Conservation (phyloP, 2,888 invertebrate species). For the Nomada ruficornis region DNA sequence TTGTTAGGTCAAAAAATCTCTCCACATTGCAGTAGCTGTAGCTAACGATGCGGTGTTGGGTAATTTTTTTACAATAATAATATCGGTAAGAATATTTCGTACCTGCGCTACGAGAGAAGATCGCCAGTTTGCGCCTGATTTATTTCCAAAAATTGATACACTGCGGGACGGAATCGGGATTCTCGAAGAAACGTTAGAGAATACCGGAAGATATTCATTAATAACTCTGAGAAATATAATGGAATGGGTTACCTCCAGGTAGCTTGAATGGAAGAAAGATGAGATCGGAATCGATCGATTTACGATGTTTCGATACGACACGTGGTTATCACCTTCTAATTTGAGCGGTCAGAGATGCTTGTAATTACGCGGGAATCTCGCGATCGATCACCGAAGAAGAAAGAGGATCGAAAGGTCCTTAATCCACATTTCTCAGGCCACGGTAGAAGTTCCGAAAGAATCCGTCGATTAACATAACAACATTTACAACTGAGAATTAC, state of each 20-base stretch:
- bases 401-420: constrained; percentile 16
- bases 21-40: no score
- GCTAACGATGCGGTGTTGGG: no score
- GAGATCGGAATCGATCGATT: constrained; percentile 37
- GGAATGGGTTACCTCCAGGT: background rate
- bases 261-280: background rate
- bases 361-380: constrained; percentile 41
- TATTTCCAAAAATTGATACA: background rate
- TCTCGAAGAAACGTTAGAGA: background rate
- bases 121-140: no score
- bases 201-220: background rate
- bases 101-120: no score
- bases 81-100: no score
- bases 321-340: constrained; percentile 48
- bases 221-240: background rate
- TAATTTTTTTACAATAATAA: no score
- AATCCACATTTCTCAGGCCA: constrained; percentile 36
- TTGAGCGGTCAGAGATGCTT: constrained; percentile 31
- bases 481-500: constrained; percentile 42
- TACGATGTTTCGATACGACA: constrained; percentile 25
- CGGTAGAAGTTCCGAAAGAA: constrained; percentile 1
- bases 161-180: background rate
- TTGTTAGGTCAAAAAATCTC: no score
- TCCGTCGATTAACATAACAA: constrained; percentile 44
- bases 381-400: background rate